Conservation (phyloP, 2,888 invertebrate species). For the Nymphalis polychloros region DNA sequence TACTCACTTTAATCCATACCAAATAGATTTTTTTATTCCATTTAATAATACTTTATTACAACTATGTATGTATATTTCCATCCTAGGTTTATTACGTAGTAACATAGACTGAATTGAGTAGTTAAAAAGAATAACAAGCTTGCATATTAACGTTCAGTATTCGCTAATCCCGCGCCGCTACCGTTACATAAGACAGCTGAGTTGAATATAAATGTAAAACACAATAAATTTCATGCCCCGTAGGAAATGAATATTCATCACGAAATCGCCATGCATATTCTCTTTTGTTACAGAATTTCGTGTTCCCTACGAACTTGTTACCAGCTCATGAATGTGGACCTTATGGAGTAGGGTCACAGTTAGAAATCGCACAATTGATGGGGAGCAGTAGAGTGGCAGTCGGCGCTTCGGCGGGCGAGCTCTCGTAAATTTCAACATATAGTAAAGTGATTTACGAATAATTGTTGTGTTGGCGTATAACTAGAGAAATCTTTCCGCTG, state of each 20-base stretch:
- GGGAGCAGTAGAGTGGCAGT: slow-evolving; percentile 58
- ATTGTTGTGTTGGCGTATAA: slow-evolving; percentile 82
- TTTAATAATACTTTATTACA: too few species aligned
- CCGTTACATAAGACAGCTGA: slow-evolving; percentile 81
- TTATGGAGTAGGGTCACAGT: slow-evolving; percentile 57
- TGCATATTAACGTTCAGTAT: slow-evolving; percentile 76
- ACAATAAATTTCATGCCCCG: slow-evolving; percentile 83
- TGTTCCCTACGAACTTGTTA: slow-evolving; percentile 59
- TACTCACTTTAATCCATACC: too few species aligned
- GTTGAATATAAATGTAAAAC: slow-evolving; percentile 82
- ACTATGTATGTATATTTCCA: too few species aligned
- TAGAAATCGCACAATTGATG: slow-evolving; percentile 57
- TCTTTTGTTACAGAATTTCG: slow-evolving; percentile 75
- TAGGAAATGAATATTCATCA: slow-evolving; percentile 83
- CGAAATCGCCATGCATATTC: slow-evolving; percentile 82
- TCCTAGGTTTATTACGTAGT: too few species aligned
- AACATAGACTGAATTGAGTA: neutral
- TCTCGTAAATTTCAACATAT: slow-evolving; percentile 82
- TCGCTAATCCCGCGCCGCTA: slow-evolving; percentile 80
- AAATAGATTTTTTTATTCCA: too few species aligned
- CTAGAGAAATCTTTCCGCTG: slow-evolving; percentile 82
- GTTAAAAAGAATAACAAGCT: slow-evolving; percentile 44
- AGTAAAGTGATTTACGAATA: slow-evolving; percentile 83
- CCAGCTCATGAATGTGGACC: slow-evolving; percentile 60
- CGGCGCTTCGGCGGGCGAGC: slow-evolving; percentile 61